Conservation (phyloP, 2,797 vertebrate genomes). For the Argentina silus region DNA sequence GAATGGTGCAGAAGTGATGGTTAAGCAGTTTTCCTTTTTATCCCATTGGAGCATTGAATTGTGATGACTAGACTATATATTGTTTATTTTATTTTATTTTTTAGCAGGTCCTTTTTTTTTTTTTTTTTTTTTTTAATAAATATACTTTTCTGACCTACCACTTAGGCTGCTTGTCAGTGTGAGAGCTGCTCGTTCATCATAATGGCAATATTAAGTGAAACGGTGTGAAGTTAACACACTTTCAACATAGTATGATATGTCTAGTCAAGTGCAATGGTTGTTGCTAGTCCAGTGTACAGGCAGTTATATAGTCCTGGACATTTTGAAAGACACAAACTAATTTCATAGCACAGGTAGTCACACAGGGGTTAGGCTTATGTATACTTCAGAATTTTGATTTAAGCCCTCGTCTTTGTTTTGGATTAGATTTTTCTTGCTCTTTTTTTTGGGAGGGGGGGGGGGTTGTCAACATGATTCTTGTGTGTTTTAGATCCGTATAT, state of each 20-base stretch:
- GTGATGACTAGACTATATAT: slow-evolving; percentile 38
- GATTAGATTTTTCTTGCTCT: slow-evolving; percentile 51
- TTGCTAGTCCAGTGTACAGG: slow-evolving; percentile 74
- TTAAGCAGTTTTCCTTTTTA: slow-evolving; percentile 36
- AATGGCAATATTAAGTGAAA: slow-evolving; percentile 67
- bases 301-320: slow-evolving; percentile 68
- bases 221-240: slow-evolving; percentile 59
- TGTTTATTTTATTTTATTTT: slow-evolving; percentile 45
- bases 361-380: slow-evolving; percentile 25
- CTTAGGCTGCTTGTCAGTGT: slow-evolving; percentile 56
- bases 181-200: slow-evolving; percentile 68
- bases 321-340: slow-evolving; percentile 24
- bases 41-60: slow-evolving; percentile 57
- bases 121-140: slow-evolving; percentile 2
- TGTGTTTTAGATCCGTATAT: slow-evolving; percentile 55
- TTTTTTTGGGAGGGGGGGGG: slow-evolving; percentile 41
- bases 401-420: slow-evolving; percentile 50
- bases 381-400: slow-evolving; percentile 46
- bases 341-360: slow-evolving; percentile 27
- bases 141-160: slow-evolving; percentile 60
- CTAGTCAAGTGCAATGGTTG: slow-evolving; percentile 74
- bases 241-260: slow-evolving; percentile 71
- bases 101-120: slow-evolving; percentile 48
- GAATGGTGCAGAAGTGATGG: slow-evolving; percentile 48
- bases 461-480: slow-evolving; percentile 55